Base-by-base conservation (phyloP, 2,113 vertebrate species). In the Pseudopodoces humilis region DNA sequence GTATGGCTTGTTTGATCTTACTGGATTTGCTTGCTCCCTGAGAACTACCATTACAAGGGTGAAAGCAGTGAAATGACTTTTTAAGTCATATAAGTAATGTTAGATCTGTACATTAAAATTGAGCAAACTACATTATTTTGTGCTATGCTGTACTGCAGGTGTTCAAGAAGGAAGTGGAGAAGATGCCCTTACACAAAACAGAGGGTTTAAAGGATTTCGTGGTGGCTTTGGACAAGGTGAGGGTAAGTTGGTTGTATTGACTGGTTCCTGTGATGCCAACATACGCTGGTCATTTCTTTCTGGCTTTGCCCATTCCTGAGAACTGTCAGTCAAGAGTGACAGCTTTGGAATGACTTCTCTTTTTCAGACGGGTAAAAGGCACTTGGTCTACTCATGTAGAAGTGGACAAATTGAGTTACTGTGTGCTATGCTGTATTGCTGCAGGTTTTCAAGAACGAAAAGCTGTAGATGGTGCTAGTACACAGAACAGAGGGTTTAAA, bases 191-290 rank as follows among this genome's bases (percentile, higher is more conserved):
- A n/a, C 24, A 13, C 71, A 56, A 86, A 95, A 70, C 43, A 96
- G 91, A 68, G 52, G 82, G 56, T 90, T 90, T 88, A 63, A 79
- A 92, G 82, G 88, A 84, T 83, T 96, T 83, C 52, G 23, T 88
- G 70, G 83, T 95, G 92, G 83, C 77, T 95, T 96, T 65, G 76
- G 62, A 9, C 49, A 25, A 31, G 50, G 77, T 79, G 33, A 65
- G 62, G 14, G 10, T 55, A 44, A 35, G 6, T 55, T 31, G n/a
- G 19, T 28, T 15, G 9, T 18, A 1, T 22, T 11, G 31, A 18
- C 23, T 64, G 35, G 21, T 60, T 60, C 49, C n/a, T 30, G 11
- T 24, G 31, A 21, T 43, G 41, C 12, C 13, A 21, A 18, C 10
- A 21, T 21, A 27, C 3, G 5, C 4, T 39, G 67, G 27, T 70